phyloP scores from a whole-genome alignment of 1,140 invertebrate genomes.

The Conopomorpha cramerella region DNA sequence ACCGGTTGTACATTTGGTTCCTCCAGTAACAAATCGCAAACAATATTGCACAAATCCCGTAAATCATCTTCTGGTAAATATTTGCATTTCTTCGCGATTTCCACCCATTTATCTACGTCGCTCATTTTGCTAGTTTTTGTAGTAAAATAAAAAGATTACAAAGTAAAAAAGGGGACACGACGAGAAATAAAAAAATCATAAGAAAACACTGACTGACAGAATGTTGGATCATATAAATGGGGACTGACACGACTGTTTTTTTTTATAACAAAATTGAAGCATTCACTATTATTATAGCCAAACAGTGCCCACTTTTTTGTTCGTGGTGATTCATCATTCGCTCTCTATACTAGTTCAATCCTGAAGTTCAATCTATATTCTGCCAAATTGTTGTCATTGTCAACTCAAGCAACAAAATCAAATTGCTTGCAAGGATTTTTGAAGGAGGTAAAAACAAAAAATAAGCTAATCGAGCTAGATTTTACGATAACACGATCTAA shows the following conservation, averaged over 20 bases:
- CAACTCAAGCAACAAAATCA: not conserved
- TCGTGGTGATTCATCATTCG: no score
- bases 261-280: not conserved
- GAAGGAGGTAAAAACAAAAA: no score
- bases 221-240: no score
- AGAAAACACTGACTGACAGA: not conserved
- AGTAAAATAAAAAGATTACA: no score
- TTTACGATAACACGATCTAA: not conserved
- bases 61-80: conserved; percentile 97
- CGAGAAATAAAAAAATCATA: no score
- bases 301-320: no score
- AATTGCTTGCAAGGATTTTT: not conserved
- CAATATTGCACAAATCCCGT: conserved; percentile 91
- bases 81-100: conserved; percentile 93
- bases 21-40: conserved; percentile 87
- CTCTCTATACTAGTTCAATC: no score
- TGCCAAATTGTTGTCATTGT: no score
- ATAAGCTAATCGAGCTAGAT: no score
- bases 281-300: no score
- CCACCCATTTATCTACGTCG: conserved; percentile 93
- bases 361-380: no score
- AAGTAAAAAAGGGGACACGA: no score
- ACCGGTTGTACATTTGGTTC: conserved; percentile 95
- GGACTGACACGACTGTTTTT: not conserved
- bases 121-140: conserved; percentile 60